Conservation (phyloP, 2,797 vertebrate genomes). For the Tamandua tetradactyla region DNA sequence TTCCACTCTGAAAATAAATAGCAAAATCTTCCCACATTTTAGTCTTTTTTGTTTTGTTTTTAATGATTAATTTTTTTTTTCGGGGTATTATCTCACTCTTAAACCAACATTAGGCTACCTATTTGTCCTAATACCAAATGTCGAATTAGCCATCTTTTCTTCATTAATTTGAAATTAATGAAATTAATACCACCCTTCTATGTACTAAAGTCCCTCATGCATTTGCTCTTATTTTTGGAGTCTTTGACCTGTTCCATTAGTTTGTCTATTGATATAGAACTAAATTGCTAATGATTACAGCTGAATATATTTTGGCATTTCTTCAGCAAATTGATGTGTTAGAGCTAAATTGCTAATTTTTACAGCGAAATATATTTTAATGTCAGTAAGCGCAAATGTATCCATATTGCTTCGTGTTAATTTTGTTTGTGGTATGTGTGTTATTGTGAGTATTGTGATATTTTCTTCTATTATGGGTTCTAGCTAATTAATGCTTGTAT, state of each 20-base stretch:
- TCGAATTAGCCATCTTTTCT: too few species aligned
- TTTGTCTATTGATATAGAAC: background rate
- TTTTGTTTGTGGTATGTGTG: too few species aligned
- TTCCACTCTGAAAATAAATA: background rate
- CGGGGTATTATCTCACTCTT: too few species aligned
- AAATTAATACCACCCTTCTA: background rate
- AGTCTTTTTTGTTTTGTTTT: background rate
- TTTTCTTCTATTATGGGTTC: background rate
- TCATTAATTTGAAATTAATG: constrained; percentile 7
- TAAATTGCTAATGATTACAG: too few species aligned
- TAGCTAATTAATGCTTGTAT: background rate
- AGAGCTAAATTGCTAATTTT: background rate
- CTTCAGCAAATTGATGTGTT: background rate
- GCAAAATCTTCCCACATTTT: background rate
- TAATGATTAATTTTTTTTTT: too few species aligned
- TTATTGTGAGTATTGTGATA: background rate
- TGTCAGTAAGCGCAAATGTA: too few species aligned
- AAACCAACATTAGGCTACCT: too few species aligned
- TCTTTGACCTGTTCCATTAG: background rate
- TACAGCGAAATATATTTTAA: background rate
- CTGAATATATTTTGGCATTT: too few species aligned
- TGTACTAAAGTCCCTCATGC: background rate
- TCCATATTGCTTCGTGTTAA: too few species aligned
- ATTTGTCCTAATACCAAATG: too few species aligned
- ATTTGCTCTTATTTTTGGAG: background rate